Conservation (phyloP, 92 coral and sea anemone genomes). For the Meandrina meandrites region DNA sequence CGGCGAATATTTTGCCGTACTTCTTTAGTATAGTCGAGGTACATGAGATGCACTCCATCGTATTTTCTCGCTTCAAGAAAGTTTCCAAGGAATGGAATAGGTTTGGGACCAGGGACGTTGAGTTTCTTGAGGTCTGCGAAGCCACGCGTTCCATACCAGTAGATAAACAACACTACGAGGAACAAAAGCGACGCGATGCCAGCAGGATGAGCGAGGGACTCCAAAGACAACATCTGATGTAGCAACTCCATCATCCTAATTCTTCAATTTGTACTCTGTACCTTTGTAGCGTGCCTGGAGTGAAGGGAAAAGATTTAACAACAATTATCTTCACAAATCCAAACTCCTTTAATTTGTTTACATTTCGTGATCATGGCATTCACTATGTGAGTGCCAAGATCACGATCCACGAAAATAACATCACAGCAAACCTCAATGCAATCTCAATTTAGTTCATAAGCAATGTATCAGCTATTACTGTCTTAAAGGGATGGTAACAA, state of each 20-base stretch:
- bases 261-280: background rate
- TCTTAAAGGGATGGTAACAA: too few relatives aligned
- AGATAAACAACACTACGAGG: constrained; percentile 23
- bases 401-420: background rate
- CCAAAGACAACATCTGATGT: background rate
- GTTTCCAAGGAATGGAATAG: constrained; percentile 62
- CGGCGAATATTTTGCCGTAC: constrained; percentile 62
- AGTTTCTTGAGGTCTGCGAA: constrained; percentile 37
- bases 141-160: constrained; percentile 53
- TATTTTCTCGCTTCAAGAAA: constrained; percentile 49
- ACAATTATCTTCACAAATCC: background rate
- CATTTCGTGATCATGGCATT: background rate
- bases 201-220: background rate
- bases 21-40: constrained; percentile 32
- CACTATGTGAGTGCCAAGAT: background rate
- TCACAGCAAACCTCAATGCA: too few relatives aligned
- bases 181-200: background rate
- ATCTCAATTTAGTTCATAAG: too few relatives aligned
- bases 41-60: constrained; percentile 55
- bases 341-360: background rate
- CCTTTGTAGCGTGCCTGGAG: constrained; percentile 3
- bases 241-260: background rate
- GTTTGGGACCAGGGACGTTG: constrained; percentile 60
- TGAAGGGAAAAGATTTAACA: background rate
- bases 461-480: too few relatives aligned